phyloP scores from a whole-genome alignment of 2,113 vertebrate genomes.

The Lanius ludovicianus region DNA sequence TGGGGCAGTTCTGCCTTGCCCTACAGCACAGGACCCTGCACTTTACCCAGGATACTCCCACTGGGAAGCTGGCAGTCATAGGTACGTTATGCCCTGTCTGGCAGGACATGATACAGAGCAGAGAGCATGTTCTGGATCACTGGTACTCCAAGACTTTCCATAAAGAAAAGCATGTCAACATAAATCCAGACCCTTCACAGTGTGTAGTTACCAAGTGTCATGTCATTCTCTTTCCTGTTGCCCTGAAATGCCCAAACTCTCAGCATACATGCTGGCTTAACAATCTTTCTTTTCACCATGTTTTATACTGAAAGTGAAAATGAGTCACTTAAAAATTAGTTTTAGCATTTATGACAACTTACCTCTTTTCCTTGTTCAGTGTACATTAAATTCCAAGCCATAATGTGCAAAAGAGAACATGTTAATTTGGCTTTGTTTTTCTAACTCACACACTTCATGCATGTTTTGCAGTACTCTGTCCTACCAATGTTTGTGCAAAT shows the following conservation, averaged over 20 bases:
- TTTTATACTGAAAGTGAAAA: neutral
- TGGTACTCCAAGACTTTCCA: neutral
- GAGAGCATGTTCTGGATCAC: neutral
- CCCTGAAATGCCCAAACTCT: neutral
- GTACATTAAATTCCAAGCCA: neutral
- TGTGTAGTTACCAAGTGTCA: neutral
- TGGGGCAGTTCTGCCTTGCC: neutral
- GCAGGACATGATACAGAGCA: neutral
- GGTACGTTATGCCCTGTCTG: neutral
- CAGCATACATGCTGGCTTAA: neutral
- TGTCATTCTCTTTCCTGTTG: neutral
- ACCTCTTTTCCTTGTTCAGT: neutral
- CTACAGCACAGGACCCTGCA: neutral
- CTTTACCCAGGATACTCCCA: neutral
- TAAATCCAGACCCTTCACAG: neutral
- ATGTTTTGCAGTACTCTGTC: neutral
- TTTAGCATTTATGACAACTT: neutral
- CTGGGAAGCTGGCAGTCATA: neutral
- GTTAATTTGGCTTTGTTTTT: neutral
- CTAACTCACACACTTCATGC: rapidly evolving
- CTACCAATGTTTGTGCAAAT: neutral
- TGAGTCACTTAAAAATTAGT: too few relatives aligned
- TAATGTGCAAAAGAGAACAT: neutral
- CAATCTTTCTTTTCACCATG: neutral
- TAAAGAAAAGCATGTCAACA: neutral